These are phyloP conservation scores for Lagopus leucura DNA, from an alignment of 2,113 vertebrate genomes.

Conservation along the genomic window DNA sequence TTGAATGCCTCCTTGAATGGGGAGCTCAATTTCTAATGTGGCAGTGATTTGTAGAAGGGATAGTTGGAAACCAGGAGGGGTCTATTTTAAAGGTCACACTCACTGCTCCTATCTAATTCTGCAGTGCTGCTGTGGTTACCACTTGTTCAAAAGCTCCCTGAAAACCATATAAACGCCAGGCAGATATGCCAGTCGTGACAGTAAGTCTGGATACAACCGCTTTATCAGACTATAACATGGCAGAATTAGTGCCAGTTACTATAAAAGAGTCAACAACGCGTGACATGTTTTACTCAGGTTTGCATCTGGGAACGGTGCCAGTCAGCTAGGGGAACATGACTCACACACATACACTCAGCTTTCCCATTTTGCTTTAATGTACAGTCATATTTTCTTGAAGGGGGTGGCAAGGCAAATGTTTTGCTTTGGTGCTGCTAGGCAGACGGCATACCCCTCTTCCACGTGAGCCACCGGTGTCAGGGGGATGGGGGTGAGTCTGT, in stretches of 20 bases:
- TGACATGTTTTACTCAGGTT: conserved; percentile 64
- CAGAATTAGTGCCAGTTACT: conserved; percentile 51
- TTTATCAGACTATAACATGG: conserved; percentile 6
- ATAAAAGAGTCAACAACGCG: conserved; percentile 32
- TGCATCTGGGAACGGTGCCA: conserved; percentile 43
- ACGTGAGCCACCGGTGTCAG: fast-evolving
- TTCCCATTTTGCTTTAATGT: not conserved
- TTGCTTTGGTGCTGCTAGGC: not conserved
- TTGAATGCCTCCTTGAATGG: conserved; percentile 33
- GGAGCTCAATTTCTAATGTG: conserved; percentile 13
- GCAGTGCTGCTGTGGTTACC: not conserved
- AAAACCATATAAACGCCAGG: not conserved
- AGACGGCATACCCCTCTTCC: not conserved
- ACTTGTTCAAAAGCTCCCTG: not conserved
- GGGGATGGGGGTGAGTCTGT: not conserved
- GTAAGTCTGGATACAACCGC: not conserved
- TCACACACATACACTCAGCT: not conserved
- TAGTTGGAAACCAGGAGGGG: not conserved
- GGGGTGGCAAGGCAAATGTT: conserved; percentile 1
- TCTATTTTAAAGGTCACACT: conserved; percentile 25
- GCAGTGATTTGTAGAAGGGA: conserved; percentile 30
- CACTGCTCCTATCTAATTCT: not conserved
- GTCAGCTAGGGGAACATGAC: not conserved
- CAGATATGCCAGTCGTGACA: conserved; percentile 3
- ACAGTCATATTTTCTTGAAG: conserved; percentile 27